Evolutionary conservation across 2,113 vertebrate species (phyloP).

Genomic region (Gymnocephalus cernua): DNA sequence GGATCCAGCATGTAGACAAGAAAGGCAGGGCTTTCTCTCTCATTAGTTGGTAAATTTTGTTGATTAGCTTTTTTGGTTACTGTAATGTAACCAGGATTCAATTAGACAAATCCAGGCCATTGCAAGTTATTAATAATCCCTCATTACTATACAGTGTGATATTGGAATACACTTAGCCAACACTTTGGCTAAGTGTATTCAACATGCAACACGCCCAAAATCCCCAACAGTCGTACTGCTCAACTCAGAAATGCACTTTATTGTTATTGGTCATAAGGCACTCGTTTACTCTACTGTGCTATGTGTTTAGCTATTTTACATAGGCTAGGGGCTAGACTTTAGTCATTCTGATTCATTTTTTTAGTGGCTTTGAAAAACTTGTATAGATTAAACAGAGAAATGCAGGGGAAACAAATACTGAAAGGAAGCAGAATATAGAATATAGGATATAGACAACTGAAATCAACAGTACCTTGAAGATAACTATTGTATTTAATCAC

Average conservation of each 20-base stretch:
- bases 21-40: slow-evolving; percentile 12
- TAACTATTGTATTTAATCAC: neutral
- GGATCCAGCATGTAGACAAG: slow-evolving; percentile 7
- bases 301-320: neutral
- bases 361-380: neutral
- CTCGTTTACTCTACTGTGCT: neutral
- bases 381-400: neutral
- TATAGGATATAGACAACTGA: no score
- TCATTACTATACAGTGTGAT: neutral
- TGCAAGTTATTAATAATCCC: neutral
- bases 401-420: neutral
- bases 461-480: neutral
- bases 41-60: neutral
- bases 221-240: neutral
- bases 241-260: neutral
- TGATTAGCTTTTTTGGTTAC: neutral
- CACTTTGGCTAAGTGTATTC: no score
- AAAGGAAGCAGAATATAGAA: neutral
- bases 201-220: no score
- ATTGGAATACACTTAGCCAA: neutral
- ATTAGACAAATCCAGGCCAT: neutral
- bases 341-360: neutral
- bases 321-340: neutral
- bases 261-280: neutral
- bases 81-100: neutral